Percentiles rank a stretch among this genome's conserved stretches.
Conservation (phyloP, 2,113 vertebrate species). For the Ammospiza caudacuta region DNA sequence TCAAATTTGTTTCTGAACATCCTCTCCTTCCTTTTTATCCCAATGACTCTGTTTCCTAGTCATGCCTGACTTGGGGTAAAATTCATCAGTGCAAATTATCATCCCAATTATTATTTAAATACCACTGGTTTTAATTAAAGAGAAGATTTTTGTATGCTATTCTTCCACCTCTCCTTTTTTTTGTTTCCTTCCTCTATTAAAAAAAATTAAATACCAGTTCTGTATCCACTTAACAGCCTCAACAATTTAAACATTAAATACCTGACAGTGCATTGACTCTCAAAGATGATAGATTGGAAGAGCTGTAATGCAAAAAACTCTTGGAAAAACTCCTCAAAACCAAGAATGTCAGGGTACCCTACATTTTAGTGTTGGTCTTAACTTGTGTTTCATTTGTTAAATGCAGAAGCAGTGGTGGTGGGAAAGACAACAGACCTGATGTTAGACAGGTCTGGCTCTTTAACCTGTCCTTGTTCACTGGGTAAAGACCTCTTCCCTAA, state of each 20-base stretch:
- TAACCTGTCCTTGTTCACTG: background rate
- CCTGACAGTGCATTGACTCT: background rate
- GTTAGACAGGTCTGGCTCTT: background rate
- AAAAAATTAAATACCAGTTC: background rate
- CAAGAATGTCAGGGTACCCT: background rate
- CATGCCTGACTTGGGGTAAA: background rate
- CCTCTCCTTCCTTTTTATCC: background rate
- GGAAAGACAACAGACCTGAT: background rate
- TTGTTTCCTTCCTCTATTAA: background rate
- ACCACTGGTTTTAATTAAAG: background rate
- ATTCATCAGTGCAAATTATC: background rate
- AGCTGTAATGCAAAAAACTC: background rate
- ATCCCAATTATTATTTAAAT: background rate
- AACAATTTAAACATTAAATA: background rate
- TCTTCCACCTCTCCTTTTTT: background rate
- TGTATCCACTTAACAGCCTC: background rate
- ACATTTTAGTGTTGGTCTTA: background rate
- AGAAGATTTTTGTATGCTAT: background rate
- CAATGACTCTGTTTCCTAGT: background rate
- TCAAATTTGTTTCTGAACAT: background rate
- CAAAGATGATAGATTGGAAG: background rate
- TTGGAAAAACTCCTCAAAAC: background rate
- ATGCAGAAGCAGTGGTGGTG: background rate
- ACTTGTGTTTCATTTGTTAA: background rate
- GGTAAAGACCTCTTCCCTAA: background rate